Base-by-base conservation (phyloP, 2,113 vertebrate genomes). In the Pteronura brasiliensis region DNA sequence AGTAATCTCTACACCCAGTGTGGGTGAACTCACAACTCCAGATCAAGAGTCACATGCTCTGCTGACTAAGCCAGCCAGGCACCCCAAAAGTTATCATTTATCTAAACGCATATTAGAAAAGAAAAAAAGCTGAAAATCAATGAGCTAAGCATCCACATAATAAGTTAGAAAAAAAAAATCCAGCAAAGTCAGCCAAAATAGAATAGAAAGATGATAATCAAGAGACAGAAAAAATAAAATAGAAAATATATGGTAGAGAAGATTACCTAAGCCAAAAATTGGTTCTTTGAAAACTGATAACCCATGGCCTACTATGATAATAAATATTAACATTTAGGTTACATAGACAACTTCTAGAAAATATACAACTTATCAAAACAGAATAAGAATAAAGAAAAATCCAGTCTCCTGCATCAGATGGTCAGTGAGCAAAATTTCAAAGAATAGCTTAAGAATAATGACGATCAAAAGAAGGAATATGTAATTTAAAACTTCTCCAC, bases 141-240 rank as follows among this genome's bases (percentile, higher is more conserved):
- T 57, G 49, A 34, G 11, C 13, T 42, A 92, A 82, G 57, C n/a
- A 79, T 63, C 25, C 79, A 59, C 13, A 9, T 61, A 71, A 47
- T 57, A 81, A 27, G 42, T 31, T 39, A 15, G 52, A 7, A 6
- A 23, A 44, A 44, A 69, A 77, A 82, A 65, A 12, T 1, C 21
- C 29, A 96, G 65, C 7, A 91, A 96, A 74, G 55, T 92, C 21
- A 29, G 77, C 4, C 4, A 36, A 87, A 90, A 90, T 4, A 44
- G 47, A 87, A 61, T 84, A 80, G 85, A 93, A 95, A 88, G 76
- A 92, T 36, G 23, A 79, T 63, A 80, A 89, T 55, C 90, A 90
- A 65, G 36, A 59, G 23, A 77, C n/a, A 13, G 92, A 96, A 93
- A 80, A 31, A 90, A 61, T 65, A 74, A 95, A 63, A 92, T 49